Evolutionary conservation across 2,888 invertebrate species (phyloP).

Genomic region (Acleris holmiana): DNA sequence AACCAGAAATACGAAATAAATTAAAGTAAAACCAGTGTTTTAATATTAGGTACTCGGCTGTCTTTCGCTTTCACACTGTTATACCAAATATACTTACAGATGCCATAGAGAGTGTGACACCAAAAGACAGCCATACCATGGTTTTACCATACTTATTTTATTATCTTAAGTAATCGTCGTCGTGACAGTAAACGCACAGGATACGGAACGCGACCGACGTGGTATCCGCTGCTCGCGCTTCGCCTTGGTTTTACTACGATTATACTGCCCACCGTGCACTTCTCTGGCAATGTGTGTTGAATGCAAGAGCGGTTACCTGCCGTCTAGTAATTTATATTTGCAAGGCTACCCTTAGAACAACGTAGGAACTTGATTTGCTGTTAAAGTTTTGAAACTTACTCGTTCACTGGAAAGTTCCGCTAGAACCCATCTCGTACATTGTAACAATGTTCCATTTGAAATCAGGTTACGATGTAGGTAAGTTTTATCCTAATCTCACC

Average conservation of each 20-base stretch:
- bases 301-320: slow-evolving; percentile 17
- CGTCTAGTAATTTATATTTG: slow-evolving; percentile 40
- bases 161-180: too few relatives aligned
- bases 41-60: too few relatives aligned
- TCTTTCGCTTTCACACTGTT: too few relatives aligned
- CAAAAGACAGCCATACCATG: too few relatives aligned
- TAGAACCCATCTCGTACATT: neutral
- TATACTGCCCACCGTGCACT: slow-evolving; percentile 2
- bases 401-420: neutral
- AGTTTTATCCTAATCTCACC: too few relatives aligned
- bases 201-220: neutral
- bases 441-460: too few relatives aligned
- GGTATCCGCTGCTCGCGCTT: neutral
- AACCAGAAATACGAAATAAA: too few relatives aligned
- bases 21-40: too few relatives aligned
- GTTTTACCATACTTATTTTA: too few relatives aligned
- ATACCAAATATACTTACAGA: too few relatives aligned
- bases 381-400: slow-evolving; percentile 13
- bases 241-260: neutral
- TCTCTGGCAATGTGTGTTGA: slow-evolving; percentile 28
- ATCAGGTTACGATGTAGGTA: too few relatives aligned
- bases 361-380: slow-evolving; percentile 29
- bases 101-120: too few relatives aligned
- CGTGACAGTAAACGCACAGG: neutral
- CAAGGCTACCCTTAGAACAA: slow-evolving; percentile 10